Conservation (phyloP, 1,140 invertebrate species). For the Lineus longissimus region DNA sequence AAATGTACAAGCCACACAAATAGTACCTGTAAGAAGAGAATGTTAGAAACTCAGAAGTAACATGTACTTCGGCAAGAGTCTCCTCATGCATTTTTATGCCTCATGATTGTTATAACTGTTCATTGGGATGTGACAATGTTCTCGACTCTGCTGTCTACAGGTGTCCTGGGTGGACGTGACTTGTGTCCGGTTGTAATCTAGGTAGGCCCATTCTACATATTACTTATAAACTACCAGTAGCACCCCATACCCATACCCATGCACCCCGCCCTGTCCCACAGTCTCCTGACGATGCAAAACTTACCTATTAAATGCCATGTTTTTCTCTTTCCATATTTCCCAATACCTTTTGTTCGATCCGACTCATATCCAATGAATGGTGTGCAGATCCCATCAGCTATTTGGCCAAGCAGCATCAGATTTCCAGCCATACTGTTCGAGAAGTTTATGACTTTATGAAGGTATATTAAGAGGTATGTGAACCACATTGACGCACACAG, state of each 20-base stretch:
- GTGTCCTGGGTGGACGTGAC: too few species aligned
- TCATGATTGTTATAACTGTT: too few species aligned
- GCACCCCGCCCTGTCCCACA: too few species aligned
- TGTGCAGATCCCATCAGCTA: constrained; percentile 84
- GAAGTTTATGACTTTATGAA: constrained; percentile 77
- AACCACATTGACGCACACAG: constrained; percentile 97
- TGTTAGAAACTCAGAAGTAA: constrained; percentile 10
- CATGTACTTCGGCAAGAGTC: not conserved
- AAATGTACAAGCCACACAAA: constrained; percentile 76
- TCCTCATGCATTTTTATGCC: too few species aligned
- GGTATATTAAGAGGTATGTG: constrained; percentile 89
- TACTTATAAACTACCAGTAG: too few species aligned
- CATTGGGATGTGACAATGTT: too few species aligned
- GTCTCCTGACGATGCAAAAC: too few species aligned
- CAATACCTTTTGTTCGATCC: constrained; percentile 68
- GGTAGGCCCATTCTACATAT: too few species aligned
- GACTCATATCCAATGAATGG: constrained; percentile 85
- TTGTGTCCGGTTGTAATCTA: too few species aligned
- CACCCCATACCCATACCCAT: too few species aligned
- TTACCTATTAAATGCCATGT: constrained; percentile 88
- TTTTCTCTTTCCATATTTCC: constrained; percentile 78
- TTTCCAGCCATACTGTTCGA: constrained; percentile 69
- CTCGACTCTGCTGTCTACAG: too few species aligned
- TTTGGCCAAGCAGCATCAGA: constrained; percentile 47
- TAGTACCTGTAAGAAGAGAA: constrained; percentile 61